These are phyloP conservation scores for Mystacides longicornis DNA, from an alignment of 2,888 invertebrate genomes.

Conservation along the genomic window DNA sequence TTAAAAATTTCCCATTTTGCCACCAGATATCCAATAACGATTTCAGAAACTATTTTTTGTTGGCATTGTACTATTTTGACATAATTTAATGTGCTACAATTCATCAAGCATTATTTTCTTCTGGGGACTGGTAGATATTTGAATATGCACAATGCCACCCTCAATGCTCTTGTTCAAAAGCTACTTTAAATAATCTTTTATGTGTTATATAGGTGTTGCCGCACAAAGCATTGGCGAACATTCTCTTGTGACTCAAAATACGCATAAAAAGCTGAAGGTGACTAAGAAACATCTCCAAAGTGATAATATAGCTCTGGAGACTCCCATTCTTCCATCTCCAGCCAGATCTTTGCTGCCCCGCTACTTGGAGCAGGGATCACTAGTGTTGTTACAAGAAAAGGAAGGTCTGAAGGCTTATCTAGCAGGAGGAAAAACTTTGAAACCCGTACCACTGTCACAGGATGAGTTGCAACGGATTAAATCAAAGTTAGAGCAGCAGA, in stretches of 20 bases:
- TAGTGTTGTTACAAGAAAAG: slow-evolving; percentile 31
- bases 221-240: not conserved
- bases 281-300: slow-evolving; percentile 3
- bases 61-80: too few relatives aligned
- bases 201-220: slow-evolving; percentile 6
- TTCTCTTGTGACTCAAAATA: not conserved
- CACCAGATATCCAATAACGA: too few relatives aligned
- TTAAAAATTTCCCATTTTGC: too few relatives aligned
- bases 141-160: too few relatives aligned
- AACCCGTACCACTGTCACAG: not conserved
- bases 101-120: too few relatives aligned
- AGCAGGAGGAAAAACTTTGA: not conserved
- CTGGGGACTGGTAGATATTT: too few relatives aligned
- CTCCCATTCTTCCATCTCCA: not conserved
- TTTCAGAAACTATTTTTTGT: too few relatives aligned
- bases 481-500: not conserved
- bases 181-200: too few relatives aligned
- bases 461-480: not conserved
- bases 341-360: slow-evolving; percentile 7
- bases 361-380: slow-evolving; percentile 41
- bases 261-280: not conserved
- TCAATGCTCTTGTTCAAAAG: too few relatives aligned
- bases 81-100: too few relatives aligned
- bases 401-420: not conserved
- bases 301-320: not conserved